These are phyloP conservation scores for Pteronura brasiliensis DNA, from an alignment of 2,113 vertebrate species.

Conservation along the genomic window DNA sequence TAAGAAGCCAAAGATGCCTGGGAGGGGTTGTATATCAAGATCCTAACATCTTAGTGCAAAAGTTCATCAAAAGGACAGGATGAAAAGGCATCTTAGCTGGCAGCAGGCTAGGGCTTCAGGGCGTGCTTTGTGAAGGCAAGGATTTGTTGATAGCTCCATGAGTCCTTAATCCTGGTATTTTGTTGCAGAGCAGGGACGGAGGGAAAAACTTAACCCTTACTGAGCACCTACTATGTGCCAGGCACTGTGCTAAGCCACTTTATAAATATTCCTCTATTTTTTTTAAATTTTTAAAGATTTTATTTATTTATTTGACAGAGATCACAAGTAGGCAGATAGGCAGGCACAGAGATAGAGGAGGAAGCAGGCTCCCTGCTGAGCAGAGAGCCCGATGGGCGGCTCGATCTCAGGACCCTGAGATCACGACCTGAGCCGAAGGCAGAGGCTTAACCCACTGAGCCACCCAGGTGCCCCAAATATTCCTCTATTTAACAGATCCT, in stretches of 20 bases:
- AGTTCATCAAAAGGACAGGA: background rate
- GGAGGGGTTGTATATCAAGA: background rate
- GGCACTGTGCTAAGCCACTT: background rate
- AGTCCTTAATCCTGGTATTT: background rate
- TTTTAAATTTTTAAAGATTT: too few relatives aligned
- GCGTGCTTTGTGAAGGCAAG: rapidly evolving
- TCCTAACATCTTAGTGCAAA: background rate
- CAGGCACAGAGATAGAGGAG: too few relatives aligned
- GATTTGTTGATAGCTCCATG: background rate
- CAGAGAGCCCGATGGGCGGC: too few relatives aligned
- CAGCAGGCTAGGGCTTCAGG: background rate
- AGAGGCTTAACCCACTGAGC: too few relatives aligned
- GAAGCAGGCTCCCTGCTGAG: too few relatives aligned
- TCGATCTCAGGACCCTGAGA: too few relatives aligned
- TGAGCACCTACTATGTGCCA: background rate
- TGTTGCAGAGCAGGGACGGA: background rate
- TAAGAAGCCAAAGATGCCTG: background rate
- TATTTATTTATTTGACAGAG: too few relatives aligned
- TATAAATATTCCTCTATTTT: background rate
- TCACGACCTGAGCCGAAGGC: too few relatives aligned
- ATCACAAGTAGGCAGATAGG: too few relatives aligned
- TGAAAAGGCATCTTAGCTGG: background rate
- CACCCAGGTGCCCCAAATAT: background rate
- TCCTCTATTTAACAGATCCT: background rate
- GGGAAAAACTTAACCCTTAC: background rate